Base-by-base conservation (phyloP, 2,797 vertebrate genomes). In the Ctenosaura bakeri region DNA sequence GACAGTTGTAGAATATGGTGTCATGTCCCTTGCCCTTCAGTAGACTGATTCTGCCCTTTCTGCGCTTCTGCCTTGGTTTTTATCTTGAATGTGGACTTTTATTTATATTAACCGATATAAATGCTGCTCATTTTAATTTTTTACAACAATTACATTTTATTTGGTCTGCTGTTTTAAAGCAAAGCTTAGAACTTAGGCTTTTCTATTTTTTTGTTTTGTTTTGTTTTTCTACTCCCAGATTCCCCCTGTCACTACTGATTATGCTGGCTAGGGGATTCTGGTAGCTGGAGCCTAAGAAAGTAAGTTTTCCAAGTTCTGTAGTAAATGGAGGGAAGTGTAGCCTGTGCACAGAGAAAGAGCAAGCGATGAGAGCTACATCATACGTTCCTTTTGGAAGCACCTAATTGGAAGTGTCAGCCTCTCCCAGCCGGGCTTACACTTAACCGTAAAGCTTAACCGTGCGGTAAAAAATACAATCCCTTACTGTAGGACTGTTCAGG, bases 401-500 rank as follows among this genome's bases (percentile, higher is more conserved):
- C 50, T 71, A 71, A 71, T 42, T 80, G 76, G 83, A 90, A 85
- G 50, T 90, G 50, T 85, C 50, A 77, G 52, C 26, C 50, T 76
- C 71, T 83, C 64, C 76, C 50, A 69, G 4, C 20, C 5, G 20
- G 62, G 52, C 62, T 90, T 78, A 71, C 50, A 71, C 50, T 84
- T 84, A 88, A 69, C 35, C 32, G 35, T 78, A 84, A 90, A 84
- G 73, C 22, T 29, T 84, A 84, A 71, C 22, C 35, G 0, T 1
- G 74, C 26, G 7, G 4, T 80, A 8, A 24, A 54, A 69, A 64
- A 13, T 85, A 10, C 26, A 4, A 1, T 74, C 22, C 16, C 50
- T 83, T 83, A 83, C 59, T 87, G 59, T 79, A 90, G 59, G 46
- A 59, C 24, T 69, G 32, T 66, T 93, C 12, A 26, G 26, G 52